These are phyloP conservation scores for Drosophila imparisetae DNA, from an alignment of 2,888 invertebrate genomes.

Conservation along the genomic window DNA sequence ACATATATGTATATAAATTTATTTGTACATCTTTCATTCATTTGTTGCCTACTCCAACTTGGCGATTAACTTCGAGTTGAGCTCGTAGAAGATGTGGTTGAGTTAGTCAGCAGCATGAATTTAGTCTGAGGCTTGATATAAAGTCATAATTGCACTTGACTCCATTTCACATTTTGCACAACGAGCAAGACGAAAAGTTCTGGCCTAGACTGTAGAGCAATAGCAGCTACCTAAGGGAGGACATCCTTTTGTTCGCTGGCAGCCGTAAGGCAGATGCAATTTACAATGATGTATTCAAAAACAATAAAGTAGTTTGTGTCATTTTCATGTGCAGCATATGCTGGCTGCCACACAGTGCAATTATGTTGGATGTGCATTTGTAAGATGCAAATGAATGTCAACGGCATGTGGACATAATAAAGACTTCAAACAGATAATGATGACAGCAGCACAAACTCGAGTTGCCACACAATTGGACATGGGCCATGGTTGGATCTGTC, in stretches of 20 bases:
- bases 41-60: neutral
- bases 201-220: neutral
- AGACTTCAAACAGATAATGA: conserved; percentile 42
- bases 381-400: conserved; percentile 64
- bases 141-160: conserved; percentile 60
- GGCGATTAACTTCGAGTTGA: neutral
- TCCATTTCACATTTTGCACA: conserved; percentile 44
- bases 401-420: conserved; percentile 50
- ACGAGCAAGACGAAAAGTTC: conserved; percentile 2
- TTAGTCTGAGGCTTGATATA: conserved; percentile 25
- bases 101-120: neutral
- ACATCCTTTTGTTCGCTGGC: conserved; percentile 1
- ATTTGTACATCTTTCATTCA: neutral
- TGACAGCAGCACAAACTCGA: conserved; percentile 27
- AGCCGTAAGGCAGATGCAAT: conserved; percentile 8
- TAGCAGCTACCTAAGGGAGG: neutral
- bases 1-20: neutral
- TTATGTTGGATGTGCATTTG: conserved; percentile 52
- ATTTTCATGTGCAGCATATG: conserved; percentile 36
- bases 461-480: conserved; percentile 19
- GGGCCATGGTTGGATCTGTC: neutral
- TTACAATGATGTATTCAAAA: conserved; percentile 48
- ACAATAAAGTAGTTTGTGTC: conserved; percentile 63
- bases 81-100: conserved; percentile 5
- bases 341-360: conserved; percentile 44